A percentile compares a stretch with the other conserved stretches of the same genome.
These are phyloP conservation scores for Lichenostomus cassidix DNA, from an alignment of 2,113 vertebrate genomes.

Conservation along the genomic window DNA sequence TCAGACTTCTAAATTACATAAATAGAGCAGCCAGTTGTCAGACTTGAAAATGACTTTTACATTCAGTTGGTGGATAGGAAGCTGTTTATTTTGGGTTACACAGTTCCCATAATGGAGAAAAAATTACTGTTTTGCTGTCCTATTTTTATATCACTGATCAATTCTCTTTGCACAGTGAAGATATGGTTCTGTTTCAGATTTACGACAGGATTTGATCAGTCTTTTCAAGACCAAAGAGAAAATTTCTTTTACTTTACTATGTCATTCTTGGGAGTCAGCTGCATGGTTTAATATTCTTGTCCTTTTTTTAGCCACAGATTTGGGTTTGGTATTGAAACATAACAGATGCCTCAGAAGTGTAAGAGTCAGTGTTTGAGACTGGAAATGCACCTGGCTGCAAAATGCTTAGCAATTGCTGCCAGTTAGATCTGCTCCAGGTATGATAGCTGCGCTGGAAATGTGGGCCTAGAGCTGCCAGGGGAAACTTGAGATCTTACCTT, in stretches of 20 bases:
- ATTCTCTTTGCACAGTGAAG: neutral
- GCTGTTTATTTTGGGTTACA: slow-evolving; percentile 41
- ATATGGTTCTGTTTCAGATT: neutral
- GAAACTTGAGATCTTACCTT: neutral
- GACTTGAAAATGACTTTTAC: neutral
- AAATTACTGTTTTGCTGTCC: slow-evolving; percentile 28
- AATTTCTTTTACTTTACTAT: neutral
- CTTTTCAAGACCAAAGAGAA: neutral
- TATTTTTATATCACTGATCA: neutral
- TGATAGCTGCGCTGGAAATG: neutral
- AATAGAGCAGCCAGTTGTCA: neutral
- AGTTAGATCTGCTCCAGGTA: neutral
- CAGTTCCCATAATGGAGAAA: neutral
- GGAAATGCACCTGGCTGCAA: neutral
- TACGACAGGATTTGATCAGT: neutral
- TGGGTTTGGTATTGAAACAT: neutral
- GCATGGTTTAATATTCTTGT: neutral
- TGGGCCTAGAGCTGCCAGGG: neutral
- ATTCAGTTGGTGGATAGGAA: slow-evolving; percentile 11
- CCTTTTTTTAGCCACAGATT: neutral
- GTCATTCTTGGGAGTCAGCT: neutral
- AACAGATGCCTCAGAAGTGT: neutral
- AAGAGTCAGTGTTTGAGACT: neutral
- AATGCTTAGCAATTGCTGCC: rapidly evolving
- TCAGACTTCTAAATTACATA: slow-evolving; percentile 5